Evolutionary conservation across 2,888 invertebrate species (phyloP).

Genomic region (Coelopa pilipes): DNA sequence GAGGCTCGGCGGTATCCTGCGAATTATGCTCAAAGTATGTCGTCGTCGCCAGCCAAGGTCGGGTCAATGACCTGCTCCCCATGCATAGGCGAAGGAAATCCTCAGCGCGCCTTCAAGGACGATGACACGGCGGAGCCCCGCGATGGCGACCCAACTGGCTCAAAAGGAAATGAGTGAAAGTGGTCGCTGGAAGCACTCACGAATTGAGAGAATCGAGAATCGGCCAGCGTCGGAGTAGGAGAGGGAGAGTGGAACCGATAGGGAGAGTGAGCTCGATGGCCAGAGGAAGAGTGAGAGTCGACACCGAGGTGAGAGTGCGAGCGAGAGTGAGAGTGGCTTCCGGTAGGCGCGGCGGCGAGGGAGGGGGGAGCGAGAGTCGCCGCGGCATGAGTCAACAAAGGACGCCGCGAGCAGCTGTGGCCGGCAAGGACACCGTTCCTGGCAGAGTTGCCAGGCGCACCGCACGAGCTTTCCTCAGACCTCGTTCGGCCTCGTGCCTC

Average conservation of each 20-base stretch:
- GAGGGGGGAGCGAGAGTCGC: no score
- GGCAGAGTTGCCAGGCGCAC: neutral
- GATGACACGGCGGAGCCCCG: conserved; percentile 30
- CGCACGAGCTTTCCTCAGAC: neutral
- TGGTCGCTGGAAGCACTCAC: neutral
- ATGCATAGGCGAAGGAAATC: neutral
- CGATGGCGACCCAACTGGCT: neutral
- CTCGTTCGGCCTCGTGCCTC: neutral
- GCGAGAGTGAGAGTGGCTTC: no score
- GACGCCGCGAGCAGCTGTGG: neutral
- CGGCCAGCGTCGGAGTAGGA: no score
- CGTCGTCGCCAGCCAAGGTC: conserved; percentile 57
- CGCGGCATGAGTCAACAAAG: neutral
- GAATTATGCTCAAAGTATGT: conserved; percentile 8
- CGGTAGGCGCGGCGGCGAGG: neutral
- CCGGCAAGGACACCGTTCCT: neutral
- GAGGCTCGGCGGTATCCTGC: conserved; percentile 33
- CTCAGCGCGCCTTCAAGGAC: conserved; percentile 44
- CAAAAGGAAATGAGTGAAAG: conserved; percentile 25
- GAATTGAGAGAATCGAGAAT: conserved; percentile 5
- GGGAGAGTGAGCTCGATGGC: neutral
- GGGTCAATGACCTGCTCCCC: conserved; percentile 59
- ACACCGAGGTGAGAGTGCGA: neutral
- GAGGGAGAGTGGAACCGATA: neutral
- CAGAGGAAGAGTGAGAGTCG: neutral